Conservation (phyloP, 2,797 vertebrate species). For the Phaenicophaeus curvirostris region DNA sequence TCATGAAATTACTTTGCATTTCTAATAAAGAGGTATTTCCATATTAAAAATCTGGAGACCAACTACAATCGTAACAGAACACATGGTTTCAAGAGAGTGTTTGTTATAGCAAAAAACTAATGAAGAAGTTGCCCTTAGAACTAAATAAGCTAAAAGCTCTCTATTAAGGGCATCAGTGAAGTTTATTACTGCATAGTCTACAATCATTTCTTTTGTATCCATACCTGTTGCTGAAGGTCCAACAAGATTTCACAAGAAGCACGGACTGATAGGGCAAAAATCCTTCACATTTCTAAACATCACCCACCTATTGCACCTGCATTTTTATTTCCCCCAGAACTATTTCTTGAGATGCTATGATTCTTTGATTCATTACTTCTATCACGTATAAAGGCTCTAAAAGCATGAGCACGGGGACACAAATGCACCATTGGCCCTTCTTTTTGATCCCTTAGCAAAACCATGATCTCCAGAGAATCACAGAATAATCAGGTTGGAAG, state of each 20-base stretch:
- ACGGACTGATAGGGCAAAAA: background rate
- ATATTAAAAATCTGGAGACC: background rate
- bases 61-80: background rate
- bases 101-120: background rate
- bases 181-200: background rate
- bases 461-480: background rate
- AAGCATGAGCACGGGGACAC: too few species aligned
- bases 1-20: background rate
- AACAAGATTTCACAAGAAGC: background rate
- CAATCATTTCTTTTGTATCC: background rate
- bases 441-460: background rate
- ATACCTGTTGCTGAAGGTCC: background rate
- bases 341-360: background rate
- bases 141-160: background rate
- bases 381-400: too few species aligned
- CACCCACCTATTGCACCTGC: background rate
- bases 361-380: too few species aligned
- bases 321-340: background rate
- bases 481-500: too few species aligned
- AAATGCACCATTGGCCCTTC: fast-evolving
- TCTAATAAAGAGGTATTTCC: background rate
- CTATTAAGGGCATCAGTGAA: background rate
- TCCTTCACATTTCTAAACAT: background rate
- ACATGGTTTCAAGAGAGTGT: background rate
- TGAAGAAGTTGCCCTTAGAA: background rate